phyloP scores from a whole-genome alignment of 2,888 invertebrate genomes.

The Meandrusa payeni region DNA sequence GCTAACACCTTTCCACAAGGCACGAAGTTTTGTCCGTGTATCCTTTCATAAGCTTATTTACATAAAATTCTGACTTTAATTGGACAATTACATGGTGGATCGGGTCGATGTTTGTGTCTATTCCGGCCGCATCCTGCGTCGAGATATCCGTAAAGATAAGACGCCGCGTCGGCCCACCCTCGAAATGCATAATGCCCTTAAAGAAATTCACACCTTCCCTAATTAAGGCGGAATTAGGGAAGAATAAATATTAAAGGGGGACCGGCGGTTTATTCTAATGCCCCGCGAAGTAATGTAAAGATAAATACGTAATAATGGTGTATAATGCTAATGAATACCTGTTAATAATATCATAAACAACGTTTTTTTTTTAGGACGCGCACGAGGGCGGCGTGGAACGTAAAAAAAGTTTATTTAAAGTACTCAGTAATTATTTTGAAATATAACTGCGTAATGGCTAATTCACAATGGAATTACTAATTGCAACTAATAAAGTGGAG shows the following conservation, averaged over 20 bases:
- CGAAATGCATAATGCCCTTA: conserved; percentile 56
- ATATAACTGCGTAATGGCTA: conserved; percentile 15
- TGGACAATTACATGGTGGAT: conserved; percentile 74
- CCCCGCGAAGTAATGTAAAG: conserved; percentile 45
- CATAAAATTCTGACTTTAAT: conserved; percentile 73
- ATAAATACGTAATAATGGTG: conserved; percentile 61
- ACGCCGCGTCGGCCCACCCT: conserved; percentile 62
- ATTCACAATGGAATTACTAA: conserved; percentile 12
- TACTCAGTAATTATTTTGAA: conserved; percentile 10
- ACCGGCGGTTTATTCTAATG: conserved; percentile 46
- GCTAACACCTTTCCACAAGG: conserved; percentile 36
- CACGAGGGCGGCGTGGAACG: neutral
- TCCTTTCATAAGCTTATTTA: conserved; percentile 46
- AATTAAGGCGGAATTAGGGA: conserved; percentile 70
- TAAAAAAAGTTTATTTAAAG: neutral
- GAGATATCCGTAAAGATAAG: conserved; percentile 63
- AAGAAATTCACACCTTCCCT: conserved; percentile 77
- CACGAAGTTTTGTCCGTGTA: conserved; percentile 24
- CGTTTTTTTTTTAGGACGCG: neutral
- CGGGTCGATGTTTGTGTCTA: conserved; percentile 53
- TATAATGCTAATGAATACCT: conserved; percentile 49
- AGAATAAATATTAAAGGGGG: conserved; percentile 64
- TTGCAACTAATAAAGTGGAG: conserved; percentile 10
- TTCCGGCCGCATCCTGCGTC: conserved; percentile 62
- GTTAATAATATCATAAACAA: conserved; percentile 32